A percentile compares a stretch with the other conserved stretches of the same genome.
Evolutionary conservation across 1,140 invertebrate genomes (phyloP).

Genomic region (Cotesia typhae): DNA sequence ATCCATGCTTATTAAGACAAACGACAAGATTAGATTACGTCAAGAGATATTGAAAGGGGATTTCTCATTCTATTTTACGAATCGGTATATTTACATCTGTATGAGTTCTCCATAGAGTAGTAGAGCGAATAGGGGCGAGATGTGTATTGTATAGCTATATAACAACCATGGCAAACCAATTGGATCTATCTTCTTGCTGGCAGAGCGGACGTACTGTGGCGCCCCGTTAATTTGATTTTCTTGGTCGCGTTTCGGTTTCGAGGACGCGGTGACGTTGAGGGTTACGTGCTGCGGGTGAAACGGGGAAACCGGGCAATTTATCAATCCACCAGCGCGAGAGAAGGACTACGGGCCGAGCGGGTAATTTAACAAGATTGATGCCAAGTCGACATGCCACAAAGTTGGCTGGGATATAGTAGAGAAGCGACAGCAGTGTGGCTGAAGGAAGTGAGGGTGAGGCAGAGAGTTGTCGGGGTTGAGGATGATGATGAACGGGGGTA

Average conservation of each 20-base stretch:
- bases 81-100: too few species aligned
- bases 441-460: conserved; percentile 20
- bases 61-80: too few species aligned
- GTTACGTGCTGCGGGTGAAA: conserved; percentile 56
- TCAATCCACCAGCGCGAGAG: conserved; percentile 54
- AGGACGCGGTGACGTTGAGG: conserved; percentile 51
- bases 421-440: conserved; percentile 16
- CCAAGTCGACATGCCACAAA: conserved; percentile 62
- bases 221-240: conserved; percentile 60
- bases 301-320: conserved; percentile 61
- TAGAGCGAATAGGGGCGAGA: background rate
- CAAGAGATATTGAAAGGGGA: too few species aligned
- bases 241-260: conserved; percentile 51
- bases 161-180: conserved; percentile 25
- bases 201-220: conserved; percentile 34
- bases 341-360: conserved; percentile 60
- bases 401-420: conserved; percentile 43
- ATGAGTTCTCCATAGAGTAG: background rate
- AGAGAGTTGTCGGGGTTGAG: conserved; percentile 32
- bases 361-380: conserved; percentile 67
- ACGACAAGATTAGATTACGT: too few species aligned
- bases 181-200: conserved; percentile 35
- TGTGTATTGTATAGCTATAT: background rate
- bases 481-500: conserved; percentile 33
- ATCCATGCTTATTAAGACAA: too few species aligned